phyloP scores from a whole-genome alignment of 1,140 invertebrate genomes.

The Brachionus calyciflorus region DNA sequence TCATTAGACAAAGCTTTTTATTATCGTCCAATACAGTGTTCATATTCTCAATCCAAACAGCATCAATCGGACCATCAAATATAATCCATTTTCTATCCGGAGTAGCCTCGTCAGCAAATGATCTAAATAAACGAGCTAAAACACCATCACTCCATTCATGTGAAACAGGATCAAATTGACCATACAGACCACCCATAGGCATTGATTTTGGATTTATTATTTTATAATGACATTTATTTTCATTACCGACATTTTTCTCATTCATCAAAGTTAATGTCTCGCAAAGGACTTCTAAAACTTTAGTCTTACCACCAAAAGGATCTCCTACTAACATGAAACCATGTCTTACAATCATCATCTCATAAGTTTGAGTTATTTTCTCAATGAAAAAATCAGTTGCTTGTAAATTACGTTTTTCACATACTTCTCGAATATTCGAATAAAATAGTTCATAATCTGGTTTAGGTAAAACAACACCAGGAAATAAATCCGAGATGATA shows the following conservation, averaged over 20 bases:
- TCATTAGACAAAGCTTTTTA: conserved; percentile 62
- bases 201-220: conserved; percentile 62
- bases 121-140: conserved; percentile 60
- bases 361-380: conserved; percentile 62
- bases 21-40: conserved; percentile 63
- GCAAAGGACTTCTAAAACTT: conserved; percentile 67
- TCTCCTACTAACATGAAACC: conserved; percentile 65
- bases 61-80: conserved; percentile 62
- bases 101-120: conserved; percentile 58
- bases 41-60: conserved; percentile 63
- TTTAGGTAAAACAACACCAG: conserved; percentile 56
- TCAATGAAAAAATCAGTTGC: conserved; percentile 59
- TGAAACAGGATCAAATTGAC: conserved; percentile 61
- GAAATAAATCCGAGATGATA: conserved; percentile 62
- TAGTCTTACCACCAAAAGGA: conserved; percentile 62
- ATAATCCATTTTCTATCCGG: conserved; percentile 61
- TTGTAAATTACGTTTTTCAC: conserved; percentile 58
- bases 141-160: conserved; percentile 66
- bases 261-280: conserved; percentile 68
- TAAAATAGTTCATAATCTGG: conserved; percentile 67
- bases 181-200: conserved; percentile 62
- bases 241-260: conserved; percentile 51
- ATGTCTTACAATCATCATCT: conserved; percentile 63
- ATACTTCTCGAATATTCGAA: conserved; percentile 55
- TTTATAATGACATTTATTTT: conserved; percentile 55